Conservation (phyloP, 2,797 vertebrate species). For the Ataeniobius toweri region DNA sequence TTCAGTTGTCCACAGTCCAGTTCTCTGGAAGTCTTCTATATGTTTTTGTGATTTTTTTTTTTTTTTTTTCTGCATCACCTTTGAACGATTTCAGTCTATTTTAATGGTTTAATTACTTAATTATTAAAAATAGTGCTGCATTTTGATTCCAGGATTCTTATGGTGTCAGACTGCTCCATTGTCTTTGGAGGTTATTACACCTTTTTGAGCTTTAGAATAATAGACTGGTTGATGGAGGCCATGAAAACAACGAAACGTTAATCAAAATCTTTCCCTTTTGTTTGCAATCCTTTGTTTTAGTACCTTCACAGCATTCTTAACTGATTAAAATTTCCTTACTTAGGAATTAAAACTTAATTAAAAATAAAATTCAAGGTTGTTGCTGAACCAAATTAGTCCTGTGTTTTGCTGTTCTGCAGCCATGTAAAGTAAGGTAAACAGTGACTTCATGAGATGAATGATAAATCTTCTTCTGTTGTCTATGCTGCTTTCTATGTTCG, state of each 20-base stretch:
- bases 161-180: not conserved
- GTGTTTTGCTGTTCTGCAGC: not conserved
- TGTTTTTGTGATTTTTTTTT: not conserved
- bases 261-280: not conserved
- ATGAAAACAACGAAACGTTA: not conserved
- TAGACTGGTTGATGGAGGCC: not conserved
- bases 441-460: constrained; percentile 17
- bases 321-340: not conserved
- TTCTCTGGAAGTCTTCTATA: not conserved
- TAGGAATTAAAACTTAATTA: not conserved
- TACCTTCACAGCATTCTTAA: not conserved
- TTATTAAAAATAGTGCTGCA: not conserved
- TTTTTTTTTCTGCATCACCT: not conserved
- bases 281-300: not conserved
- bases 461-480: constrained; percentile 12
- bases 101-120: not conserved
- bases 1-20: not conserved
- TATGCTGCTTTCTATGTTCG: constrained; percentile 20
- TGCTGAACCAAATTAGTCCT: not conserved
- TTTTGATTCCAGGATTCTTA: not conserved
- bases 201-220: not conserved
- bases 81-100: not conserved
- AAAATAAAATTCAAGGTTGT: not conserved
- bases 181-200: not conserved
- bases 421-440: constrained; percentile 14